phyloP scores from a whole-genome alignment of 2,113 vertebrate species.

The Marmota monax region DNA sequence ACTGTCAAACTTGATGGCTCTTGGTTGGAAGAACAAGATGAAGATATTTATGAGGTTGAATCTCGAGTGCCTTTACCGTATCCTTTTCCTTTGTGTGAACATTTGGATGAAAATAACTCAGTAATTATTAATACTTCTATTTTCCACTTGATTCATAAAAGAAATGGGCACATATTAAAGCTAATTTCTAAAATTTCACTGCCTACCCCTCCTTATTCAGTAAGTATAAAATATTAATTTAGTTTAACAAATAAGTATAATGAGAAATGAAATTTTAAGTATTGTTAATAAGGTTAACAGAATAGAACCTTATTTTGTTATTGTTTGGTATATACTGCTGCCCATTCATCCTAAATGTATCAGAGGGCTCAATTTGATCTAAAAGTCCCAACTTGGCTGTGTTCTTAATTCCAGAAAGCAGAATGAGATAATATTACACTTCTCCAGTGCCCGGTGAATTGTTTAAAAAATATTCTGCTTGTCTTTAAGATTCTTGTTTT shows the following conservation, averaged over 20 bases:
- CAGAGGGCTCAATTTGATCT: conserved; percentile 19
- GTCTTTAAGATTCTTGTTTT: conserved; percentile 30
- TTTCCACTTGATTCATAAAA: conserved; percentile 92
- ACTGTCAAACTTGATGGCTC: conserved; percentile 85
- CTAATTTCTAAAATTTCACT: conserved; percentile 97
- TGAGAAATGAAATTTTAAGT: conserved; percentile 43
- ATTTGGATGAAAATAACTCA: conserved; percentile 93
- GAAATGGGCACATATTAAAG: conserved; percentile 93
- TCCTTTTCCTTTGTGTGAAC: conserved; percentile 91
- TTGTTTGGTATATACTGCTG: background rate
- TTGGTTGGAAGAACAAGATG: conserved; percentile 92
- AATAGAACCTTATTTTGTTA: background rate
- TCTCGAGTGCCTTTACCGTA: conserved; percentile 95
- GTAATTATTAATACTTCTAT: conserved; percentile 96
- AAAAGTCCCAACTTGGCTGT: background rate
- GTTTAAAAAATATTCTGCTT: conserved; percentile 37
- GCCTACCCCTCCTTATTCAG: conserved; percentile 97
- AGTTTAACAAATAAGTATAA: background rate
- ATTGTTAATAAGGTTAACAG: background rate
- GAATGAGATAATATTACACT: conserved; percentile 28
- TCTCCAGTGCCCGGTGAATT: background rate
- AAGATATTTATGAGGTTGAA: conserved; percentile 96
- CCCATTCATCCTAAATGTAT: background rate
- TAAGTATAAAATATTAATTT: conserved; percentile 90
- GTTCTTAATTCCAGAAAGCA: conserved; percentile 60